Base-by-base conservation (phyloP, 2,888 invertebrate species). In the Callinectes sapidus region DNA sequence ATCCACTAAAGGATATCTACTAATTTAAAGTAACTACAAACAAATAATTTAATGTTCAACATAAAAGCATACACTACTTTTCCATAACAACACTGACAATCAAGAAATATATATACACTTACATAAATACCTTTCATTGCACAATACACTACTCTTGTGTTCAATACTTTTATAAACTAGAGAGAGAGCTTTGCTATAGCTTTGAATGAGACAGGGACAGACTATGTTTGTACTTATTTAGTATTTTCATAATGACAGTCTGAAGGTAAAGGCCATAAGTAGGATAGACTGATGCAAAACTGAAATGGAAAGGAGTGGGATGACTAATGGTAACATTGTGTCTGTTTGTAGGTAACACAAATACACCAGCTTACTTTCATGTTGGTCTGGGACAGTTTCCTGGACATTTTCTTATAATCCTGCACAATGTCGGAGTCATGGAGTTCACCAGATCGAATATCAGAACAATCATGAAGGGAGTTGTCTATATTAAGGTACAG, bases 391-490 rank as follows among this genome's bases (percentile, higher is more conserved):
- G 94, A 94, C 35, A 94, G 91, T 23, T 96, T 96, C 92, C 95
- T 96, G 95, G 94, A 94, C 87, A 94, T 93, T 95, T 96, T 96
- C 95, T 97, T 97, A 96, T 98, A 98, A 96, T 97, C 97, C 95
- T 97, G 97, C 71, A 98, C 97, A 94, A 97, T 97, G 95, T 97
- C 97, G 48, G 97, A 97, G 95, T 98, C 97, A 94, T 97, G 97
- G 93, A 96, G 96, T 94, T 97, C 96, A 35, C 96, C 96, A 35
- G 96, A 96, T 13, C 97, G 97, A 95, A 98, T 96, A 95, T 97
- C 97, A 94, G 97, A 97, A 96, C 98, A 98, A 96, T 98, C 98
- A 95, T 97, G 97, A 95, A 98, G 96, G 71, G 97, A 97, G 95
- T 98, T 98, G 95, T 97, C 97, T 94, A 97, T 96, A 95, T 97